Evolutionary conservation across 2,797 vertebrate genomes (phyloP), one percentile per base, ranked within the genome.

Genomic region (Coregonus sp.): DNA sequence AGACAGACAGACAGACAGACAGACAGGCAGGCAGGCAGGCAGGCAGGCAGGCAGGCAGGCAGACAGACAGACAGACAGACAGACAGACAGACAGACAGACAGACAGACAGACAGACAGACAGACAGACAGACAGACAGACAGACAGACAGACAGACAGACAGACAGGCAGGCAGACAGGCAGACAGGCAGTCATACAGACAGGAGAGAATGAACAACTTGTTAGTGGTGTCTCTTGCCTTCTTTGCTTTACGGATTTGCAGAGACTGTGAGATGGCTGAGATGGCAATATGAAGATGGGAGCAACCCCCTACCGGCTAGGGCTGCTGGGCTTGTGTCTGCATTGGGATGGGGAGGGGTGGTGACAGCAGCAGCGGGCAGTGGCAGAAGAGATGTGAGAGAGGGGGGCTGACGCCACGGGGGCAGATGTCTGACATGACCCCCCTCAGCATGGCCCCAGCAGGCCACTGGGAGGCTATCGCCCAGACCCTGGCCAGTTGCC

Each of bases 381-480:
- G 11, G 61, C 61, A 37, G 92, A 91, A 95, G 93, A 94, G 91
- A 90, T 90, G 89, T 77, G 81, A 82, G 86, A 93, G 94, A 94
- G 94, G 95, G 92, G 91, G 91, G 85, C 86, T 90, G 91, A 91
- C 92, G 81, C 94, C 91, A 92, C 92, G 93, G 92, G 94, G 92
- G 95, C 87, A 91, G 94, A 95, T 97, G 95, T 96, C 94, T 97
- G 95, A 96, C 94, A 96, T 89, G 93, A 95, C 94, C 95, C 91
- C 94, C 93, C 93, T 89, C 94, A 95, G 95, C 92, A 84, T 92
- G 95, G 75, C 70, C 90, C 74, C 92, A 29, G 50, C 85, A 65
- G 89, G 91, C 90, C 89, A 86, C 87, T 89, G 86, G 86, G 90
- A 81, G 82, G 77, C 79, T 1, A 0, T 78, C 69, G 81, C 68